These are phyloP conservation scores for Anas platyrhynchos DNA, from an alignment of 2,113 vertebrate species.

Conservation along the genomic window DNA sequence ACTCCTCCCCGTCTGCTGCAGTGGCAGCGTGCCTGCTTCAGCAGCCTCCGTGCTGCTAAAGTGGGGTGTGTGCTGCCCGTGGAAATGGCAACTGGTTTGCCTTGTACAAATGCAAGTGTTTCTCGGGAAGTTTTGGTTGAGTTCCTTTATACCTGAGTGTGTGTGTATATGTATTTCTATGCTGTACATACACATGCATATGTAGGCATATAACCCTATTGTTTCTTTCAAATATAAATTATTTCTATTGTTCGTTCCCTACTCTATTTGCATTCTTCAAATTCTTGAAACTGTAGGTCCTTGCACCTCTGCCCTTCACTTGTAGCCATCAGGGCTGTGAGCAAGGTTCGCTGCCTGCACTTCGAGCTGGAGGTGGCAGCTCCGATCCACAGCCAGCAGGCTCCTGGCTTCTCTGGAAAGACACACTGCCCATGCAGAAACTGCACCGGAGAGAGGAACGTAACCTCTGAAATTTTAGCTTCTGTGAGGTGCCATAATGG, in stretches of 20 bases:
- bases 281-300: neutral
- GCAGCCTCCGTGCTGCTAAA: neutral
- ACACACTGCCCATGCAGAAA: neutral
- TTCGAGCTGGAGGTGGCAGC: neutral
- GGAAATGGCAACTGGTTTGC: neutral
- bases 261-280: neutral
- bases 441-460: rapidly evolving
- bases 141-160: neutral
- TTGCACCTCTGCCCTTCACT: neutral
- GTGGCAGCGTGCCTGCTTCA: constrained; percentile 3
- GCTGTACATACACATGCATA: neutral
- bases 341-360: neutral
- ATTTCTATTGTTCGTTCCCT: neutral
- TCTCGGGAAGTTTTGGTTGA: neutral
- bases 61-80: neutral
- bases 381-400: rapidly evolving
- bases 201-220: neutral
- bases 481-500: neutral
- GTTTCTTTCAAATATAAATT: neutral
- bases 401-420: neutral
- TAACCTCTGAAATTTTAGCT: neutral
- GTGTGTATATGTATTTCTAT: neutral
- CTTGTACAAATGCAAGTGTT: neutral
- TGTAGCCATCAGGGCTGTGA: neutral
- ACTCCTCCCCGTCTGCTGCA: neutral